These are phyloP conservation scores for Balaenoptera acutorostrata DNA, from an alignment of 2,113 vertebrate genomes.

Conservation along the genomic window DNA sequence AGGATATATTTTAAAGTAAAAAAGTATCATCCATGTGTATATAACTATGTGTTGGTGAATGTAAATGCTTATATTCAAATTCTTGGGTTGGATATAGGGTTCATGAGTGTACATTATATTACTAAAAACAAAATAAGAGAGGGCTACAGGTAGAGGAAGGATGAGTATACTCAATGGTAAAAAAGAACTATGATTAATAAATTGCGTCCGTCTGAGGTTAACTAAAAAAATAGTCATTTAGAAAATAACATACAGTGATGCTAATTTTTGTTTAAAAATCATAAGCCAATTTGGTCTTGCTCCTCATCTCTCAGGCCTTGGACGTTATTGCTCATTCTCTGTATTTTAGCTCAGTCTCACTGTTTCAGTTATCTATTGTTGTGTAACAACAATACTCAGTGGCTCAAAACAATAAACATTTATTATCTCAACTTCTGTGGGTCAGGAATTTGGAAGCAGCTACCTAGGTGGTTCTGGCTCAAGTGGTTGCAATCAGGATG, in stretches of 20 bases:
- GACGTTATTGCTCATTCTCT: neutral
- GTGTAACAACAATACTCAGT: neutral
- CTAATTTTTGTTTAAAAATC: neutral
- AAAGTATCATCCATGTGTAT: neutral
- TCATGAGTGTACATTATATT: neutral
- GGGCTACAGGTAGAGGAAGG: neutral
- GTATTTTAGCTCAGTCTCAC: neutral
- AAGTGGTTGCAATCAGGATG: neutral
- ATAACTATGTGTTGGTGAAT: neutral
- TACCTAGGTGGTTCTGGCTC: neutral
- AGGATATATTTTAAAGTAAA: neutral
- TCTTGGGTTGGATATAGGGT: neutral
- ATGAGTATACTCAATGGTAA: neutral
- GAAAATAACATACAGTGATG: neutral
- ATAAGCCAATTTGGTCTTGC: neutral
- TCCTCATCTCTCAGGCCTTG: neutral
- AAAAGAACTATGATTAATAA: neutral
- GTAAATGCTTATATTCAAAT: neutral
- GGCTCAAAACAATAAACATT: neutral
- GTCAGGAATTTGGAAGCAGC: neutral
- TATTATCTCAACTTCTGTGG: neutral
- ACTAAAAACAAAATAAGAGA: neutral
- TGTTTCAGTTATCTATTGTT: neutral
- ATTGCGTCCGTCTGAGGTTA: neutral
- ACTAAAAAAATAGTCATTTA: neutral